These are phyloP conservation scores for Rhamphomyia laevipes DNA, from an alignment of 2,888 invertebrate species.

Conservation along the genomic window DNA sequence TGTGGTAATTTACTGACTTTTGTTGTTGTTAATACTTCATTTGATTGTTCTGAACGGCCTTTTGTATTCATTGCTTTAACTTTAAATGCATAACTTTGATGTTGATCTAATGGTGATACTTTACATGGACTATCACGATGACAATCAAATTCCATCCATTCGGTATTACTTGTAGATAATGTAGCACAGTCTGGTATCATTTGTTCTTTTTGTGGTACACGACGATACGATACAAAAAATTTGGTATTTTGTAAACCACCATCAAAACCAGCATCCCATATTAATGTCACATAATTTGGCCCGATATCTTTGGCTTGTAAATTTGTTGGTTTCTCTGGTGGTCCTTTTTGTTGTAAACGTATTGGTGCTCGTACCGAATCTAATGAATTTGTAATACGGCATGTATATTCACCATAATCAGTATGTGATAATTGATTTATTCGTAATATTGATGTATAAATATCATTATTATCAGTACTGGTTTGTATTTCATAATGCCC, in stretches of 20 bases:
- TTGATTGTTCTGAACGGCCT: constrained; percentile 77
- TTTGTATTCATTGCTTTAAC: constrained; percentile 82
- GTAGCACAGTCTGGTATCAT: constrained; percentile 50
- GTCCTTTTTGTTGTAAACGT: constrained; percentile 71
- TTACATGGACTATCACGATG: constrained; percentile 79
- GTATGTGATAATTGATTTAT: constrained; percentile 63
- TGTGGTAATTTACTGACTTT: constrained; percentile 73
- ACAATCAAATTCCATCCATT: constrained; percentile 79
- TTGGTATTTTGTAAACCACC: constrained; percentile 79
- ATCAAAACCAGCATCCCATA: constrained; percentile 85
- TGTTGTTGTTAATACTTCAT: constrained; percentile 69
- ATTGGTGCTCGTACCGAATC: constrained; percentile 68
- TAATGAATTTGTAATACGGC: constrained; percentile 71
- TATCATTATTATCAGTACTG: constrained; percentile 69
- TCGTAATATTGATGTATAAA: constrained; percentile 67
- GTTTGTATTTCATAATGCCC: constrained; percentile 79
- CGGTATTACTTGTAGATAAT: constrained; percentile 45
- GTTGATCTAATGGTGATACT: constrained; percentile 72
- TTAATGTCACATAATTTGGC: constrained; percentile 64
- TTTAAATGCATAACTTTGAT: constrained; percentile 77
- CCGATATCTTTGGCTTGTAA: constrained; percentile 62
- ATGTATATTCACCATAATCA: constrained; percentile 87
- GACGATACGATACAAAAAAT: constrained; percentile 72
- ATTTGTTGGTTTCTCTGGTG: constrained; percentile 71
- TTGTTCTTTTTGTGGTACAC: constrained; percentile 51